Evolutionary conservation across 2,888 invertebrate species (phyloP).

Genomic region (Callyntrura sp.): DNA sequence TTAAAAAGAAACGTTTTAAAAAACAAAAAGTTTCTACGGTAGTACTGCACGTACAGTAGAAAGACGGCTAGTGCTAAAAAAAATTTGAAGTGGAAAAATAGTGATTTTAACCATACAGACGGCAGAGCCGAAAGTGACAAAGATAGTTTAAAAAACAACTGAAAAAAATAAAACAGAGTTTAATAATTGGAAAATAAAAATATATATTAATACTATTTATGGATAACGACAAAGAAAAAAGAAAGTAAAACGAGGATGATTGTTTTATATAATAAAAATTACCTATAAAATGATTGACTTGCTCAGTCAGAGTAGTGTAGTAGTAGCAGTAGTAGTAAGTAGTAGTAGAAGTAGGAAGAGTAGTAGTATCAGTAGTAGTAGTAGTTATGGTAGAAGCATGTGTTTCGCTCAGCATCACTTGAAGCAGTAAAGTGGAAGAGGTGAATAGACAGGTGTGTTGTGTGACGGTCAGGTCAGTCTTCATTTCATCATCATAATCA

Average conservation of each 20-base stretch:
- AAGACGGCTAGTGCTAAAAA: neutral
- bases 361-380: slow-evolving; percentile 46
- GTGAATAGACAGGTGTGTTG: slow-evolving; percentile 63
- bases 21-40: slow-evolving; percentile 3
- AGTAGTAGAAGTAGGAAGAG: slow-evolving; percentile 66
- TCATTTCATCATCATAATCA: slow-evolving; percentile 53
- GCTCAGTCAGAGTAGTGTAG: slow-evolving; percentile 71
- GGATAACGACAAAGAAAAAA: slow-evolving; percentile 11
- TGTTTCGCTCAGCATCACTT: slow-evolving; percentile 54
- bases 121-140: slow-evolving; percentile 25
- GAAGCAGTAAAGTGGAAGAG: slow-evolving; percentile 57
- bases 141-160: neutral
- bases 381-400: slow-evolving; percentile 54
- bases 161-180: neutral
- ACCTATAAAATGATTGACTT: slow-evolving; percentile 75
- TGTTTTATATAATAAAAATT: slow-evolving; percentile 75
- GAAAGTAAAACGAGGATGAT: slow-evolving; percentile 71
- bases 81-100: slow-evolving; percentile 13
- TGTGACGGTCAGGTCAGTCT: slow-evolving; percentile 66
- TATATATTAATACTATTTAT: neutral
- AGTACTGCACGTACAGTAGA: slow-evolving; percentile 38
- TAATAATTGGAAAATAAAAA: neutral
- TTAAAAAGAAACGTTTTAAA: neutral
- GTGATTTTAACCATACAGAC: neutral
- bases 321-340: slow-evolving; percentile 58